Evolutionary conservation across 2,888 invertebrate species (phyloP).

Genomic region (Agrochola circellaris): DNA sequence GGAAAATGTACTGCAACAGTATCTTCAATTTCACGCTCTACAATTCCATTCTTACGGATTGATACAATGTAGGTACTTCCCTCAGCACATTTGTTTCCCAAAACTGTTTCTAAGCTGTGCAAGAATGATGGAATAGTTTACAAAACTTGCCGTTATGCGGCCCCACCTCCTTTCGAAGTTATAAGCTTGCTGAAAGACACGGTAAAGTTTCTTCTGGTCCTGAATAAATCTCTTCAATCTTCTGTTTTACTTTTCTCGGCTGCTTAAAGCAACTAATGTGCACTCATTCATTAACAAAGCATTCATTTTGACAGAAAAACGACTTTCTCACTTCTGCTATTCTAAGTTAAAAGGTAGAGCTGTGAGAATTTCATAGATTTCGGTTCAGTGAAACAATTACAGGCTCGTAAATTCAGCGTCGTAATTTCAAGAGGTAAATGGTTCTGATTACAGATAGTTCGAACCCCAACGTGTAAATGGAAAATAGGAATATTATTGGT

Average conservation of each 20-base stretch:
- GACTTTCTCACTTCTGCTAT: background rate
- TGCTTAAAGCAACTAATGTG: background rate
- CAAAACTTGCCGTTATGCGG: constrained; percentile 31
- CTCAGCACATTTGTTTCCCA: constrained; percentile 44
- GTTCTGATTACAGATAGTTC: constrained; percentile 27
- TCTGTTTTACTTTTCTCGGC: constrained; percentile 5
- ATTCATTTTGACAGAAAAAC: background rate
- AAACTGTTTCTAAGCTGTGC: constrained; percentile 34
- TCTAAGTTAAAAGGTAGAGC: background rate
- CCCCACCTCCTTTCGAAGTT: constrained; percentile 26
- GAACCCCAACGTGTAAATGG: constrained; percentile 22
- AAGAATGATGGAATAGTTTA: constrained; percentile 47
- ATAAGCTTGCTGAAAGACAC: constrained; percentile 34
- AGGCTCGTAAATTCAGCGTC: constrained; percentile 10
- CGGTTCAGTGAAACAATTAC: constrained; percentile 11
- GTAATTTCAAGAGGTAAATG: constrained; percentile 34
- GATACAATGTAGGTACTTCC: constrained; percentile 52
- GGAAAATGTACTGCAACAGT: constrained; percentile 70
- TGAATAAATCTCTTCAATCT: constrained; percentile 16
- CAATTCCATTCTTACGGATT: constrained; percentile 62
- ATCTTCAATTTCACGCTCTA: constrained; percentile 77
- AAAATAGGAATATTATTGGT: constrained; percentile 20
- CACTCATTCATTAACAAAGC: constrained; percentile 9
- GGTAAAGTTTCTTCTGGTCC: constrained; percentile 22
- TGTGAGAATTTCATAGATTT: background rate